Conservation (phyloP, 2,797 vertebrate species). For the Alouatta caraya region DNA sequence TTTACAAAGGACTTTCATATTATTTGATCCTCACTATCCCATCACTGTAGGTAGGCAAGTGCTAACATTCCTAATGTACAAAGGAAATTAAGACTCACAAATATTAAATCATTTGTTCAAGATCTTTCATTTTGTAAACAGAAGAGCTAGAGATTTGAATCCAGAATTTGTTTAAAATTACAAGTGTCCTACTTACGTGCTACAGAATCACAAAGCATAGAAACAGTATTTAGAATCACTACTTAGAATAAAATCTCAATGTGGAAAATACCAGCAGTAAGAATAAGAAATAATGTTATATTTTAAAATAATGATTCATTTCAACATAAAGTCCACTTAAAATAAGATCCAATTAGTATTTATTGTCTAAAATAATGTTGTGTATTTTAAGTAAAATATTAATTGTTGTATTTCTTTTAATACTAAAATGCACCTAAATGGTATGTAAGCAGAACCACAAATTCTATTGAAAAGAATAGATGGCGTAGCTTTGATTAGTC, state of each 20-base stretch:
- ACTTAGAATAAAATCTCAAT: neutral
- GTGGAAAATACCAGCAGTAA: neutral
- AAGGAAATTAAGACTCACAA: neutral
- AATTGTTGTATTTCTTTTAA: neutral
- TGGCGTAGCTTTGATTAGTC: neutral
- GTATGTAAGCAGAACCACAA: neutral
- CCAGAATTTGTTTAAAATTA: constrained; percentile 36
- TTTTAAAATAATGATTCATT: constrained; percentile 17
- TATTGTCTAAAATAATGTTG: neutral
- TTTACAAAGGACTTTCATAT: neutral
- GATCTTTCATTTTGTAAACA: constrained; percentile 2
- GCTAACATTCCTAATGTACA: neutral
- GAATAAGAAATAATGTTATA: neutral
- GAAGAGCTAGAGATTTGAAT: constrained; percentile 18
- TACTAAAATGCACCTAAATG: neutral
- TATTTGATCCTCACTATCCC: neutral
- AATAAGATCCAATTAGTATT: neutral
- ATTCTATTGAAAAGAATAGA: neutral
- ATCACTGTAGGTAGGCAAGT: neutral
- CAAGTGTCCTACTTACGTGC: neutral
- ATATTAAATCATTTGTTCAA: constrained; percentile 1
- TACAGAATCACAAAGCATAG: neutral
- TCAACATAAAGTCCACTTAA: constrained; percentile 19
- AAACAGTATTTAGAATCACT: neutral
- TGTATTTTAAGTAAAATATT: constrained; percentile 32